Conservation (phyloP, 92 coral and sea anemone genomes). For the Epizoanthus stellaris region DNA sequence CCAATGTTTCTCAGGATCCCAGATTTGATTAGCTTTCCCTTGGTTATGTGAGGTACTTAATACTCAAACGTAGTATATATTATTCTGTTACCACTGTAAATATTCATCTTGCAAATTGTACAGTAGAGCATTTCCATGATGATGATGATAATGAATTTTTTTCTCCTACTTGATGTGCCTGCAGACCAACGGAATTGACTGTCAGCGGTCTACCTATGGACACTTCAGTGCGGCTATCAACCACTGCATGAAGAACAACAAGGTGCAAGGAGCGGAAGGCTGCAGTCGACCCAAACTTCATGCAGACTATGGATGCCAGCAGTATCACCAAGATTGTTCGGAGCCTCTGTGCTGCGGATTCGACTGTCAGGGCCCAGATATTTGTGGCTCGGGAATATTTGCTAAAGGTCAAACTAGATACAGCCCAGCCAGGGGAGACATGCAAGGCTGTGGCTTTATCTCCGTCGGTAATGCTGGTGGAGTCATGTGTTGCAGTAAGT, state of each 20-base stretch:
- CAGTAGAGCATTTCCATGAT: no score
- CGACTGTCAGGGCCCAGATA: constrained; percentile 76
- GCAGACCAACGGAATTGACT: constrained; percentile 82
- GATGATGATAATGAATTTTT: no score
- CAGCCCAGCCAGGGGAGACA: constrained; percentile 60
- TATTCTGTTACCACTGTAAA: no score
- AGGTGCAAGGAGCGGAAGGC: constrained; percentile 65
- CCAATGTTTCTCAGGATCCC: no score
- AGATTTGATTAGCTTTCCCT: no score
- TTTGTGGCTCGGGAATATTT: constrained; percentile 77
- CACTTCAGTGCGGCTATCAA: constrained; percentile 83
- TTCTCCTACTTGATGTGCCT: not conserved
- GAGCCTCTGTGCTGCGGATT: constrained; percentile 88
- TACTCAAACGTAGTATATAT: no score
- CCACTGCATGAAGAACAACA: constrained; percentile 71
- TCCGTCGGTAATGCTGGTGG: constrained; percentile 70
- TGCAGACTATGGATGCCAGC: constrained; percentile 76
- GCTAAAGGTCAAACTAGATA: constrained; percentile 58
- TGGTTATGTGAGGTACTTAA: no score
- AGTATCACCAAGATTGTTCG: constrained; percentile 78
- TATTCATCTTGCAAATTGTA: no score
- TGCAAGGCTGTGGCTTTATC: constrained; percentile 80
- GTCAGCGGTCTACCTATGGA: constrained; percentile 75
- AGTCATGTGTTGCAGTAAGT: constrained; percentile 81
- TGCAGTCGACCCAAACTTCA: constrained; percentile 68